These are phyloP conservation scores for Oreotragus oreotragus DNA, from an alignment of 2,113 vertebrate species.

Conservation along the genomic window DNA sequence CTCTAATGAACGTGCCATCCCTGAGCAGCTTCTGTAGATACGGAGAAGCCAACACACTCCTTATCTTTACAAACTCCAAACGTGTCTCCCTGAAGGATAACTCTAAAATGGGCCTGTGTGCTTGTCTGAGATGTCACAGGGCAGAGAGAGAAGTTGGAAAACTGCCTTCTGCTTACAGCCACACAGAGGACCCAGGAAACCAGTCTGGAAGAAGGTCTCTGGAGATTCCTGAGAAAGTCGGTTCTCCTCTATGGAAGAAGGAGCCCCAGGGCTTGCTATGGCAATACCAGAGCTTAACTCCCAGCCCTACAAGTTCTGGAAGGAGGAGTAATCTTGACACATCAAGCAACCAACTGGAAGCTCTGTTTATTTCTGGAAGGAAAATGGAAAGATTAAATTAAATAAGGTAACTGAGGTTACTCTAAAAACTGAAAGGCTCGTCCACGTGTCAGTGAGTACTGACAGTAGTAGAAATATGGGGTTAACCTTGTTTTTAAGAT, in stretches of 20 bases:
- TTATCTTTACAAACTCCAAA: not conserved
- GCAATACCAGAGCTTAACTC: not conserved
- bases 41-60: not conserved
- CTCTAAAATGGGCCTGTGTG: not conserved
- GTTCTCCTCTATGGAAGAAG: not conserved
- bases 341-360: not conserved
- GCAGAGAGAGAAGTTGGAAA: not conserved
- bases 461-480: not conserved
- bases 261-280: not conserved
- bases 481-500: not conserved
- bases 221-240: not conserved
- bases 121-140: not conserved
- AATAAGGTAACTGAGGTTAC: not conserved
- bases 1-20: not conserved
- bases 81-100: not conserved
- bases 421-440: not conserved
- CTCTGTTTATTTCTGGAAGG: not conserved
- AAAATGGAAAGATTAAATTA: not conserved
- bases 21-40: not conserved
- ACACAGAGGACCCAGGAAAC: not conserved
- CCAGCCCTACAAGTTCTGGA: not conserved
- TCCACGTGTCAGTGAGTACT: rapidly evolving
- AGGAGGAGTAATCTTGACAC: not conserved
- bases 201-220: not conserved
- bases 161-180: not conserved